phyloP scores from a whole-genome alignment of 2,797 vertebrate genomes.

The Leucoraja ocellata region DNA sequence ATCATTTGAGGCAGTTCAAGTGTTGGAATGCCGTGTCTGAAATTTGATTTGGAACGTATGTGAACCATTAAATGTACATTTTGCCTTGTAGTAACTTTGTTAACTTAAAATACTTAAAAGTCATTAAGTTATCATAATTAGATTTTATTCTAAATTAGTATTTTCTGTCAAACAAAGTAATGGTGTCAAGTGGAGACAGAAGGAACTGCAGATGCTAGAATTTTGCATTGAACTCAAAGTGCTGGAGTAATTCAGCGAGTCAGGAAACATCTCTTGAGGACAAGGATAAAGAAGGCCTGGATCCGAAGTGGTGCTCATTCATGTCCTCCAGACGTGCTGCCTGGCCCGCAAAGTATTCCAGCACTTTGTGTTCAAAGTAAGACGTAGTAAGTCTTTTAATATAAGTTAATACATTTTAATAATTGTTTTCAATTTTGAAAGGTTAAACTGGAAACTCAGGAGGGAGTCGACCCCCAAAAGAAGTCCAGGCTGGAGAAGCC shows the following conservation, averaged over 20 bases:
- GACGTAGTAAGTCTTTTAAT: too few relatives aligned
- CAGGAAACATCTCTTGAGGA: too few relatives aligned
- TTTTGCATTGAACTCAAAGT: too few relatives aligned
- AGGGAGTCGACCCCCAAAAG: slow-evolving; percentile 75
- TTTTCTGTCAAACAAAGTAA: background rate
- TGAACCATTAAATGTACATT: background rate
- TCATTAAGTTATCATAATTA: background rate
- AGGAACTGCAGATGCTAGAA: too few relatives aligned
- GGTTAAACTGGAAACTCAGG: slow-evolving; percentile 71
- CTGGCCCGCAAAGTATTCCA: too few relatives aligned
- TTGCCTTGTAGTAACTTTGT: background rate
- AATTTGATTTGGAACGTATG: background rate
- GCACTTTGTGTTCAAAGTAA: too few relatives aligned
- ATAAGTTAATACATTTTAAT: too few relatives aligned
- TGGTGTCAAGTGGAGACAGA: too few relatives aligned
- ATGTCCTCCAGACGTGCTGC: too few relatives aligned
- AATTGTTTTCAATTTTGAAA: slow-evolving; percentile 46
- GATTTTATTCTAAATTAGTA: background rate
- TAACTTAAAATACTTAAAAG: background rate
- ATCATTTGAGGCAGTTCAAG: background rate
- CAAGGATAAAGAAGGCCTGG: too few relatives aligned
- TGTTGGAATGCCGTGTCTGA: background rate
- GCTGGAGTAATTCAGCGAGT: too few relatives aligned
- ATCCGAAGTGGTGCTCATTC: too few relatives aligned
- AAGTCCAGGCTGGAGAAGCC: slow-evolving; percentile 83